phyloP scores from a whole-genome alignment of 1,140 invertebrate genomes.

The Nasonia vitripennis region DNA sequence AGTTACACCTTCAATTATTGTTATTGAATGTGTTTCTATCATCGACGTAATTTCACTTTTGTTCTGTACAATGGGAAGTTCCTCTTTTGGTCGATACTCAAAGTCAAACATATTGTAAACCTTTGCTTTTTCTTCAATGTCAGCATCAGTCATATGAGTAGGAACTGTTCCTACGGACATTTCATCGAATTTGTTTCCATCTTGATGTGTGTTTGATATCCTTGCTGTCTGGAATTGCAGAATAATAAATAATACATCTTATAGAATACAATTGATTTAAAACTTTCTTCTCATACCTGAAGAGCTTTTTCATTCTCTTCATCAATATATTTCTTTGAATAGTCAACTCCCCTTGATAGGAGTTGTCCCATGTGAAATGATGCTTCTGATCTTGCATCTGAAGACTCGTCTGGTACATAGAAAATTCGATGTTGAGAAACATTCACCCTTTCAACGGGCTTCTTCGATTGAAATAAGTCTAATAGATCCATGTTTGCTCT shows the following conservation, averaged over 20 bases:
- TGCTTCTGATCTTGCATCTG: conserved; percentile 1
- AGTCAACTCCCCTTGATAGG: conserved; percentile 57
- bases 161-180: conserved; percentile 63
- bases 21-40: conserved; percentile 80
- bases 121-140: conserved; percentile 56
- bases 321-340: conserved; percentile 62
- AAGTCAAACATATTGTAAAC: conserved; percentile 68
- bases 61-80: conserved; percentile 57
- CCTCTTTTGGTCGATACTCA: conserved; percentile 55
- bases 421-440: conserved; percentile 31
- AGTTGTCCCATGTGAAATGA: neutral
- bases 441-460: conserved; percentile 42
- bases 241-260: conserved; percentile 30
- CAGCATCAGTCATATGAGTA: conserved; percentile 42
- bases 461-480: conserved; percentile 55
- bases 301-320: conserved; percentile 62
- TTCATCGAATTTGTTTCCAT: conserved; percentile 55
- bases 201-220: neutral
- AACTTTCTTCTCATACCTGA: conserved; percentile 55
- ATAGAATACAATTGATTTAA: neutral
- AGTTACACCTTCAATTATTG: conserved; percentile 92
- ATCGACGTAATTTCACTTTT: conserved; percentile 77
- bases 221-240: conserved; percentile 50
- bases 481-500: conserved; percentile 50
- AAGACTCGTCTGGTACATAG: conserved; percentile 16